Evolutionary conservation across 1,140 invertebrate genomes (phyloP).

Genomic region (Copidosoma floridanum): DNA sequence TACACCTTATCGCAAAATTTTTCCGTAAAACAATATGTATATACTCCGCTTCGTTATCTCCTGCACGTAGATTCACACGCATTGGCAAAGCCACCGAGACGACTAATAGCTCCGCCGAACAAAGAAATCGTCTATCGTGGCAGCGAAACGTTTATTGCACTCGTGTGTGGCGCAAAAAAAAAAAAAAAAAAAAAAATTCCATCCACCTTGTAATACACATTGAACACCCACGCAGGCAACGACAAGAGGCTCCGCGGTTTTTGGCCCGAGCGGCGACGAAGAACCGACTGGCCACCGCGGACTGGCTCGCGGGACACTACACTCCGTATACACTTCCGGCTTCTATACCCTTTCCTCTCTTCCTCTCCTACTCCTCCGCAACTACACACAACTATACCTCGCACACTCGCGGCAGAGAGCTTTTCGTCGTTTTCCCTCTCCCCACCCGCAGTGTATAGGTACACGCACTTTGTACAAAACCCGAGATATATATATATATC

Average conservation of each 20-base stretch:
- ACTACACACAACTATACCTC: neutral
- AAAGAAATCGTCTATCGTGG: too few species aligned
- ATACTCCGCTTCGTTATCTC: too few species aligned
- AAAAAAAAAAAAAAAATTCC: too few species aligned
- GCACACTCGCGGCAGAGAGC: neutral
- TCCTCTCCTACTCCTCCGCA: neutral
- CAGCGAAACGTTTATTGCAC: too few species aligned
- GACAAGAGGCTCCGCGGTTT: neutral
- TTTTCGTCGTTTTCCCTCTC: neutral
- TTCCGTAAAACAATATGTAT: too few species aligned
- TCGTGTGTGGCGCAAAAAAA: too few species aligned
- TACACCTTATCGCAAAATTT: too few species aligned
- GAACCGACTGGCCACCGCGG: neutral
- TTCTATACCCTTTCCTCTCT: neutral
- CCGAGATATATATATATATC: neutral
- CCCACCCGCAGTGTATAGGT: neutral
- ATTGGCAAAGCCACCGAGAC: too few species aligned
- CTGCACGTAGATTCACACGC: too few species aligned
- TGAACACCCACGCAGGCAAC: too few species aligned
- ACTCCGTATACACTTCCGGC: neutral
- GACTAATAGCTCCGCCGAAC: too few species aligned
- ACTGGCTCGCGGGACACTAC: neutral
- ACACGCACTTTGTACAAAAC: neutral
- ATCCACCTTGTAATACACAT: too few species aligned
- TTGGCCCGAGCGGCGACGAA: neutral